Conservation (phyloP, 1,140 invertebrate genomes). For the Bicyclus anynana region DNA sequence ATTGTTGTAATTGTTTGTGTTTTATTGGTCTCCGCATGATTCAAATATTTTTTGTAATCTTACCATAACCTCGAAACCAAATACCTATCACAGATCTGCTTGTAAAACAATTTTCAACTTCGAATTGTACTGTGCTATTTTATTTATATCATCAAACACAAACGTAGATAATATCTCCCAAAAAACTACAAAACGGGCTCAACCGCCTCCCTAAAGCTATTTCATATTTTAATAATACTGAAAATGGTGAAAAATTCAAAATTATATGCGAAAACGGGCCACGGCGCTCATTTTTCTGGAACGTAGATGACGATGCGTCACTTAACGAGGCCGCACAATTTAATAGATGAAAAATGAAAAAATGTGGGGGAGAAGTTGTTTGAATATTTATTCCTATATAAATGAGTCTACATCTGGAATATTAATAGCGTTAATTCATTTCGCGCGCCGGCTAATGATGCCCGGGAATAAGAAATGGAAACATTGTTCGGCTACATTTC, state of each 20-base stretch:
- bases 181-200: constrained; percentile 4
- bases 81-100: no score
- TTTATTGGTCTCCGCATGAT: no score
- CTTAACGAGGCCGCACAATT: constrained; percentile 24
- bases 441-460: constrained; percentile 14
- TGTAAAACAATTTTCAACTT: no score
- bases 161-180: neutral
- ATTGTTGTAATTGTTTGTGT: no score
- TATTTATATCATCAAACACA: neutral
- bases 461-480: constrained; percentile 8
- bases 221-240: constrained; percentile 28
- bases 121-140: no score
- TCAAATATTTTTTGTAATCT: no score
- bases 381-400: constrained; percentile 18
- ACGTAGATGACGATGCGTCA: constrained; percentile 26
- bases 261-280: constrained; percentile 26
- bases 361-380: constrained; percentile 9
- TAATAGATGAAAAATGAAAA: constrained; percentile 23
- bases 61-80: no score
- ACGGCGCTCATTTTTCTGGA: constrained; percentile 23
- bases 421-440: constrained; percentile 22
- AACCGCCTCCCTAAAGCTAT: constrained; percentile 23
- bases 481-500: constrained; percentile 4
- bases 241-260: constrained; percentile 21
- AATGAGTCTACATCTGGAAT: constrained; percentile 14